Evolutionary conservation across 2,797 vertebrate species (phyloP).

Genomic region (Steatocranus sp.): DNA sequence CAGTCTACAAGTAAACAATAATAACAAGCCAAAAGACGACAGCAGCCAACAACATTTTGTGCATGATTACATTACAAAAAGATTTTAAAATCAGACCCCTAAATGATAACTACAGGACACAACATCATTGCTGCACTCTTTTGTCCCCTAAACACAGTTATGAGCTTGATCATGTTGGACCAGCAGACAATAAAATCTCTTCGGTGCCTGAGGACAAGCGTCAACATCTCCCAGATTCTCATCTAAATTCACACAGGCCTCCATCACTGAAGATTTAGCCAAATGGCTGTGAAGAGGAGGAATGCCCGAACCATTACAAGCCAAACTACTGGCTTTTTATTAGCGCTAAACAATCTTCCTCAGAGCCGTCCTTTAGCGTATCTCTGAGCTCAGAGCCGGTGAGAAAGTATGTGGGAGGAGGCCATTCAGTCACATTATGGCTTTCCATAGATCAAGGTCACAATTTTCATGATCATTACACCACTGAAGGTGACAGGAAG

Average conservation of each 20-base stretch:
- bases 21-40: neutral
- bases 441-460: constrained; percentile 80
- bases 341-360: constrained; percentile 73
- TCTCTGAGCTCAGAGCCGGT: constrained; percentile 48
- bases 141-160: constrained; percentile 52
- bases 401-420: constrained; percentile 70
- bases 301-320: constrained; percentile 63
- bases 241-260: constrained; percentile 63
- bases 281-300: constrained; percentile 61
- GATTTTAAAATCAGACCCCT: constrained; percentile 24
- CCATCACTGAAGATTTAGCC: constrained; percentile 64
- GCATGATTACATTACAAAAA: neutral
- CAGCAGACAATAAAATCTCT: constrained; percentile 60
- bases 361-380: constrained; percentile 60
- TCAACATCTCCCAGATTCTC: constrained; percentile 46
- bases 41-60: neutral
- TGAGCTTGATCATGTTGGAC: constrained; percentile 52
- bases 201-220: constrained; percentile 41
- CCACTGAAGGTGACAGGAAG: constrained; percentile 77
- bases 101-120: constrained; percentile 37
- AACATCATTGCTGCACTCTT: constrained; percentile 30
- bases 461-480: constrained; percentile 79
- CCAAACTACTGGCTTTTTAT: constrained; percentile 71
- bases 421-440: constrained; percentile 72
- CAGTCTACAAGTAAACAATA: constrained; percentile 19